Evolutionary conservation across 2,888 invertebrate genomes (phyloP), one percentile per base, ranked within the genome.

Genomic region (Leucophenga montana): DNA sequence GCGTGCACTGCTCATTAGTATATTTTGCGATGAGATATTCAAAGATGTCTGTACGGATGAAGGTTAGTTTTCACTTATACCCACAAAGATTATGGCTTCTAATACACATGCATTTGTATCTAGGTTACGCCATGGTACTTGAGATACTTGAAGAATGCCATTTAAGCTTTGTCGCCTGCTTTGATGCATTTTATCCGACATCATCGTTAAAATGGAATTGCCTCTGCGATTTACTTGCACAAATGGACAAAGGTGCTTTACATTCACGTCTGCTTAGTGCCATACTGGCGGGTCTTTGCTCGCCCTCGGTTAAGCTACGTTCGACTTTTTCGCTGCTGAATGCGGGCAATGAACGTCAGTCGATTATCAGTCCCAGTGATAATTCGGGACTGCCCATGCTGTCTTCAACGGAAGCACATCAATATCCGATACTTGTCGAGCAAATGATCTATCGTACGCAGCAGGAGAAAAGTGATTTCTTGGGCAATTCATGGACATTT

Each of bases 131-230:
- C 70, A 90, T 94, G 91, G 92, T 93, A 2, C 91, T 91, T 67
- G 92, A 94, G 44, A 94, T 98, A 75, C 89, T 97, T 68, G 94
- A 95, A 67, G 97, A 98, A 87, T 96, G 97, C 70, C 96, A 97
- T 78, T 92, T 93, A 68, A 97, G 97, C 0, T 96, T 97, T 85
- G 94, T 96, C 0, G 91, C 95, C 3, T 97, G 98, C 85, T 98
- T 97, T 85, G 97, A 98, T 88, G 97, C 97, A 0, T 98, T 99
- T 89, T 98, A 97, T 88, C 98, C 98, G 0, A 97, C 97, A 0
- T 95, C 96, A 0, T 94, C 93, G 67, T 90, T 98, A 66, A 98
- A 98, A 87, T 98, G 98, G 97, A 94, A 94, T 75, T 95, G 95
- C 83, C 90, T 98, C 0, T 97, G 97, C 86, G 95, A 95, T 80